These are phyloP conservation scores for Saxidomus purpurata DNA, from an alignment of 1,140 invertebrate species.

Conservation along the genomic window DNA sequence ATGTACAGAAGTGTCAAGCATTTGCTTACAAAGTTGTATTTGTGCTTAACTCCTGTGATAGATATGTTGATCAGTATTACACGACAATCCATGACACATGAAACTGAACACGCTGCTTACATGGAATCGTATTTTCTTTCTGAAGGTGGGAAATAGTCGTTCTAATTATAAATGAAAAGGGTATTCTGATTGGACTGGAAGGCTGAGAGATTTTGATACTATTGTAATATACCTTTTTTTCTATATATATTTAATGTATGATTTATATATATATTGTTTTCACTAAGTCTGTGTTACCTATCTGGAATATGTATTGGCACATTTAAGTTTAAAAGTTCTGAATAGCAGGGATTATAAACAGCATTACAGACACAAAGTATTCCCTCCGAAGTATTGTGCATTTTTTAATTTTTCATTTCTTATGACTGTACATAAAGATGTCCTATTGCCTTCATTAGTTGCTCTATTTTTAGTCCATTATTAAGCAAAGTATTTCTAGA, in stretches of 20 bases:
- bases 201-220: slow-evolving; percentile 8
- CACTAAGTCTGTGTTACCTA: not conserved
- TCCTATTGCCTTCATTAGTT: too few relatives aligned
- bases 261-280: not conserved
- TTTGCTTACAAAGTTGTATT: too few relatives aligned
- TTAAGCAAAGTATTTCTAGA: too few relatives aligned
- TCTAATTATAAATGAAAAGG: slow-evolving; percentile 4
- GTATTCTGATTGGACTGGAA: not conserved
- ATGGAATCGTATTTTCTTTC: too few relatives aligned
- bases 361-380: slow-evolving; percentile 6
- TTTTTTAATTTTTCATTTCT: not conserved
- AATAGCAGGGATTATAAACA: not conserved
- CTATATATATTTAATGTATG: not conserved
- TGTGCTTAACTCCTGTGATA: too few relatives aligned
- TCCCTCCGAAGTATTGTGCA: slow-evolving; percentile 13
- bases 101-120: too few relatives aligned
- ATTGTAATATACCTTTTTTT: slow-evolving; percentile 4
- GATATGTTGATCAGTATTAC: not conserved
- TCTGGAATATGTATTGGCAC: not conserved
- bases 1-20: too few relatives aligned
- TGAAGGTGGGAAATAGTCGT: too few relatives aligned
- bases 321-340: not conserved
- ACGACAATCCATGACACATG: not conserved
- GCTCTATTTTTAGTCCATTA: too few relatives aligned
- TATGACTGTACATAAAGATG: not conserved